Conservation (phyloP, 2,113 vertebrate genomes). For the Paratilapia polleni region DNA sequence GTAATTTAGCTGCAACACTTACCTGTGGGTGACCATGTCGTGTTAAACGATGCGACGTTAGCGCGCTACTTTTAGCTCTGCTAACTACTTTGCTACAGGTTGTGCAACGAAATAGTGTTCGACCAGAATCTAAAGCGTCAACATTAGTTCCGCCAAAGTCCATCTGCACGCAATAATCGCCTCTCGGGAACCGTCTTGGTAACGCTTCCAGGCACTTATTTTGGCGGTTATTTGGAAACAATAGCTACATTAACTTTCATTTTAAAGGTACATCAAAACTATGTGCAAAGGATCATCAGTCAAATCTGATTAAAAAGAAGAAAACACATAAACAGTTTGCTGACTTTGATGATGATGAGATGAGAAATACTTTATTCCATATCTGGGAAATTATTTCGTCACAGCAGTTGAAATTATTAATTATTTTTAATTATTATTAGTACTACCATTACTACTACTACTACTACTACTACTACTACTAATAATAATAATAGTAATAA, state of each 20-base stretch:
- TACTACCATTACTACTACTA: too few species aligned
- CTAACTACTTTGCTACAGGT: slow-evolving; percentile 54
- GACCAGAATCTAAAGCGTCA: background rate
- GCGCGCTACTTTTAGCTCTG: slow-evolving; percentile 39
- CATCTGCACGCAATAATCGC: background rate
- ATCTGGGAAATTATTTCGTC: background rate
- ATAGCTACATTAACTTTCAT: too few species aligned
- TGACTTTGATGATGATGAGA: background rate
- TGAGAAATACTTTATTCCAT: background rate
- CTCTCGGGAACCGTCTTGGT: too few species aligned
- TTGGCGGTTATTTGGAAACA: too few species aligned
- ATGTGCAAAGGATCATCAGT: too few species aligned
- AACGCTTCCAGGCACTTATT: too few species aligned
- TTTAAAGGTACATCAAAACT: too few species aligned
- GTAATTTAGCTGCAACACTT: background rate
- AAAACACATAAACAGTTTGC: background rate
- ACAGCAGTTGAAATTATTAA: background rate
- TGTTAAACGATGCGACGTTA: background rate
- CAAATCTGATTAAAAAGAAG: too few species aligned
- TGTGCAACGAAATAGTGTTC: slow-evolving; percentile 31
- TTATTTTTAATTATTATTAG: background rate
- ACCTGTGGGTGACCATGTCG: slow-evolving; percentile 33
- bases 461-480: too few species aligned
- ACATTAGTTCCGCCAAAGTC: slow-evolving; percentile 38
- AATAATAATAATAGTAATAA: too few species aligned